Percentiles rank a stretch among this genome's conserved stretches.
phyloP scores from a whole-genome alignment of 2,888 invertebrate species.

The Therioaphis trifolii region DNA sequence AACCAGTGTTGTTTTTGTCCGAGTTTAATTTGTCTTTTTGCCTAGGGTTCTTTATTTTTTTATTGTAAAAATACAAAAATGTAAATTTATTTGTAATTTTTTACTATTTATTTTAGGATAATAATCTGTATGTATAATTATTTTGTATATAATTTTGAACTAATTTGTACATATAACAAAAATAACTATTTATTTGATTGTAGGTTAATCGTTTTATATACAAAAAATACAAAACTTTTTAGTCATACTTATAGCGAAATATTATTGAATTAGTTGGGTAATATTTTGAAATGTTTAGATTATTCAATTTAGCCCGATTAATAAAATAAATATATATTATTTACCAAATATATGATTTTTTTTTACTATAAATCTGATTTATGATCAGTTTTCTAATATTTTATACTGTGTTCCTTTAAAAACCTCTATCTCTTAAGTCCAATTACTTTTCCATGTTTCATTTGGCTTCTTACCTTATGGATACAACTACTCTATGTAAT shows the following conservation, averaged over 20 bases:
- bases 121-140: constrained; percentile 12
- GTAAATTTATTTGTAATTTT: constrained; percentile 34
- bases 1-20: constrained; percentile 12
- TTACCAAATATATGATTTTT: constrained; percentile 23
- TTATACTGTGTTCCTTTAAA: too few relatives aligned
- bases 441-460: too few relatives aligned
- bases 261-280: constrained; percentile 45
- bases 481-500: too few relatives aligned
- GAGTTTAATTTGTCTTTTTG: neutral
- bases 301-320: constrained; percentile 41
- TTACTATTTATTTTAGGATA: constrained; percentile 10
- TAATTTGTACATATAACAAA: constrained; percentile 42
- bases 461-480: too few relatives aligned
- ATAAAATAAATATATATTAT: constrained; percentile 21
- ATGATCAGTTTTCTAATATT: too few relatives aligned
- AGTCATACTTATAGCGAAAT: constrained; percentile 56
- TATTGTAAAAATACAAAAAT: neutral
- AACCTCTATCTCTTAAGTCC: too few relatives aligned
- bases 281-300: constrained; percentile 44
- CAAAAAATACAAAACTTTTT: constrained; percentile 46
- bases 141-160: constrained; percentile 40
- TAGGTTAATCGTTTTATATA: constrained; percentile 55
- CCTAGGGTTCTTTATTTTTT: neutral
- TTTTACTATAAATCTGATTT: neutral
- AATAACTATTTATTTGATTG: constrained; percentile 43